Base-by-base conservation (phyloP, 2,113 vertebrate species). In the Typhlomys cinereus region DNA sequence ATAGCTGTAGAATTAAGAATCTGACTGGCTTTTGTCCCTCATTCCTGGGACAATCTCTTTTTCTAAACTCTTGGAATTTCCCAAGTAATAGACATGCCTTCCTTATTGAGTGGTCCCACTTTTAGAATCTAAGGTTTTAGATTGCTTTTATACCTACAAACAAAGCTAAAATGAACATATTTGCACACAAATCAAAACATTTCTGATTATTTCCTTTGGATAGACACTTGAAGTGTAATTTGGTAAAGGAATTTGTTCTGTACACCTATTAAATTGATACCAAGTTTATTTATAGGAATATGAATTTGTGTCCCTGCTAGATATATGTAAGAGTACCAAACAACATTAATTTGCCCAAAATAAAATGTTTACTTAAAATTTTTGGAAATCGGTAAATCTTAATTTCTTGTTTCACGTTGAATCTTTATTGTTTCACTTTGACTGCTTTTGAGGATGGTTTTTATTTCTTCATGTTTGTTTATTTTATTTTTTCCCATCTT, bases 231-330 rank as follows among this genome's bases (percentile, higher is more conserved):
- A 85, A 20, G 34, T 80, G 36, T 64, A 85, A 54, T 57, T 29
- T 9, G 48, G 41, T 48, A 75, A 69, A 91, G 50, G 41, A 59
- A 69, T 50, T 81, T 91, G 50, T 21, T 80, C 89, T 75, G 79
- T 74, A 36, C 11, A 85, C 13, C 21, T 64, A 50, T 34, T 85
- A 36, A 85, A 89, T 46, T 29, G 34, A 70, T 54, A 46, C 23
- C 39, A 85, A 93, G 79, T 41, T 75, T 78, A 89, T 70, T 76
- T 89, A 25, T 2, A 91, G 44, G 62, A 48, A 89, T 50, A 71
- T 21, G 62, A 89, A 85, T 86, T 70, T 80, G n/a, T 8, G 36
- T 36, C 80, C 57, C 21, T 70, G 17, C 36, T 70, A 34, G 39
- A 36, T 18, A 25, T 85, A 18, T 27, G 17, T 62, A 44, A n/a